Evolutionary conservation across 1,140 invertebrate genomes (phyloP), one percentile per base, ranked within the genome.

Genomic region (Zeugodacus cucurbitae): DNA sequence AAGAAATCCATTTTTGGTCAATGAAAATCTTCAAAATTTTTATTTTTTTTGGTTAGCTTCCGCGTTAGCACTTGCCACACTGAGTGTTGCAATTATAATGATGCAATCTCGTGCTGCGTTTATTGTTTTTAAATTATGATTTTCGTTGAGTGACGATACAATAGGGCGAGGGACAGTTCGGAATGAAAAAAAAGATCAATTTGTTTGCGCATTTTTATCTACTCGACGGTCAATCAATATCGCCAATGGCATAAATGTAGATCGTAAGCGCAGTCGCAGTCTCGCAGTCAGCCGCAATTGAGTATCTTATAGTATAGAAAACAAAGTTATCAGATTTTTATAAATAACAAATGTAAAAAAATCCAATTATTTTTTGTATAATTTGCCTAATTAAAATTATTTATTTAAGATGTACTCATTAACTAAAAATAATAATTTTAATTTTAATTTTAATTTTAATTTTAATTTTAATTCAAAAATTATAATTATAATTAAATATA

Each of bases 1-100:
- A 93, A 93, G 91, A 93, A 93, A 48, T 93, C 92, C 92, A 92
- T 93, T 67, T n/a, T n/a, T 41, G 22, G 14, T 1, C 2, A 22
- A 26, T 14, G 26, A 82, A 82, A 82, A 48, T 82, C 1, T 7
- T 14, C 29, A n/a, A n/a, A 1, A 14, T 10, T 14, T 10, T n/a
- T n/a, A n/a, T 22, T 44, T 17, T 41, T 41, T 74, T 20, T 37
- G 7, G 22, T 0, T n/a, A 41, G 7, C 22, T n/a, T 74, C 17
- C 70, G 74, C 26, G 41, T n/a, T n/a, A 2, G 37, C 74, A 82
- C 41, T 82, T 82, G 74, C 48, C 74, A 48, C 74, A 48, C 11
- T 26, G 41, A 17, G 37, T 26, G 74, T 48, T 82, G n/a, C n/a
- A 26, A 26, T 82, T 26, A 2, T n/a, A 82, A 54, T 82, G 74